Conservation (phyloP, 2,888 invertebrate species). For the Monochamus alternatus region DNA sequence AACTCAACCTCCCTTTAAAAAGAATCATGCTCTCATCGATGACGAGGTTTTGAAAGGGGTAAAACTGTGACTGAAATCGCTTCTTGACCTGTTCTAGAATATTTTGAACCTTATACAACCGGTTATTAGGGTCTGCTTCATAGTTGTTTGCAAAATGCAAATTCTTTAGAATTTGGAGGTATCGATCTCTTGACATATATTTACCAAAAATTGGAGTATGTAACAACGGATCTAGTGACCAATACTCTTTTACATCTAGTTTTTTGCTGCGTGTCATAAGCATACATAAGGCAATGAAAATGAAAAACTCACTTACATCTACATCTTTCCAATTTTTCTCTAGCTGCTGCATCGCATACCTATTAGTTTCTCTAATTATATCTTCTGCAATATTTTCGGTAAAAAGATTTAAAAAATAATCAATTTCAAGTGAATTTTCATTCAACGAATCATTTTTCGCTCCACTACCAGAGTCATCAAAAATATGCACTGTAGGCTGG, state of each 20-base stretch:
- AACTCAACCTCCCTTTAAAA: conserved; percentile 53
- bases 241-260: conserved; percentile 12
- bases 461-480: background rate
- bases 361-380: conserved; percentile 9
- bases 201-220: conserved; percentile 25
- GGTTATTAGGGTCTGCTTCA: conserved; percentile 26
- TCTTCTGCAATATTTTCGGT: conserved; percentile 7
- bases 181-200: conserved; percentile 23
- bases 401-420: conserved; percentile 2
- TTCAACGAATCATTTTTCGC: background rate
- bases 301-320: conserved; percentile 3
- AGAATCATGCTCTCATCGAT: conserved; percentile 29
- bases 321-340: conserved; percentile 6
- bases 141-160: conserved; percentile 28
- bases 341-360: background rate
- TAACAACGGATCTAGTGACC: conserved; percentile 16
- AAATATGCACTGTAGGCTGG: no score
- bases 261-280: conserved; percentile 14
- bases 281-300: conserved; percentile 11
- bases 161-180: conserved; percentile 23
- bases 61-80: conserved; percentile 21
- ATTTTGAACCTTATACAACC: conserved; percentile 24
- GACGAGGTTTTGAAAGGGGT: conserved; percentile 46
- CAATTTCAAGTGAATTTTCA: conserved; percentile 5
- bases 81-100: conserved; percentile 32